Conservation (phyloP, 2,113 vertebrate species). For the Leucopsar rothschildi region DNA sequence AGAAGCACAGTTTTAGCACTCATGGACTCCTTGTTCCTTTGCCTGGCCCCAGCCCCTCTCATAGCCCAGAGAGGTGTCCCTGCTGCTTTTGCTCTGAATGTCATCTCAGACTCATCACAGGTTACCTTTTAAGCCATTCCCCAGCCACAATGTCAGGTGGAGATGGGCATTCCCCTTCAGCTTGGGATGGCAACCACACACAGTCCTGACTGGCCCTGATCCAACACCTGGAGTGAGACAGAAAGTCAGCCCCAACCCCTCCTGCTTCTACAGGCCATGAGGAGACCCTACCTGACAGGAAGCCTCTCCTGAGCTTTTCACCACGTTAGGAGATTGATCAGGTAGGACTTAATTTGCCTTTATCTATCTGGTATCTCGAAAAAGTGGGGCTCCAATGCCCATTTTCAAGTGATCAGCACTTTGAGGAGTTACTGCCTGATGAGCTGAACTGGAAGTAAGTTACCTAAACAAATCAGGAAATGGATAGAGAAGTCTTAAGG, state of each 20-base stretch:
- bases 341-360: background rate
- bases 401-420: background rate
- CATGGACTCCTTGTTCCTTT: accelerated
- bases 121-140: background rate
- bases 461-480: background rate
- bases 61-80: background rate
- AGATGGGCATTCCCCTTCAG: background rate
- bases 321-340: background rate
- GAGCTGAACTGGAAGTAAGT: background rate
- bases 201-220: background rate
- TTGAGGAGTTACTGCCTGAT: background rate
- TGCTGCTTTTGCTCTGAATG: background rate
- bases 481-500: background rate
- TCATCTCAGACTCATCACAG: background rate
- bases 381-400: background rate
- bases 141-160: background rate
- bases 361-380: background rate
- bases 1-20: background rate
- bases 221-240: background rate
- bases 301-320: background rate
- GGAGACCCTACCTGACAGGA: background rate
- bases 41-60: background rate
- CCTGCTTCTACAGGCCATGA: background rate
- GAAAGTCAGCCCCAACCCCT: background rate
- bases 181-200: background rate